Evolutionary conservation across 2,797 vertebrate genomes (phyloP), one percentile per base, ranked within the genome.

Genomic region (Stomatorhinus walkeri): DNA sequence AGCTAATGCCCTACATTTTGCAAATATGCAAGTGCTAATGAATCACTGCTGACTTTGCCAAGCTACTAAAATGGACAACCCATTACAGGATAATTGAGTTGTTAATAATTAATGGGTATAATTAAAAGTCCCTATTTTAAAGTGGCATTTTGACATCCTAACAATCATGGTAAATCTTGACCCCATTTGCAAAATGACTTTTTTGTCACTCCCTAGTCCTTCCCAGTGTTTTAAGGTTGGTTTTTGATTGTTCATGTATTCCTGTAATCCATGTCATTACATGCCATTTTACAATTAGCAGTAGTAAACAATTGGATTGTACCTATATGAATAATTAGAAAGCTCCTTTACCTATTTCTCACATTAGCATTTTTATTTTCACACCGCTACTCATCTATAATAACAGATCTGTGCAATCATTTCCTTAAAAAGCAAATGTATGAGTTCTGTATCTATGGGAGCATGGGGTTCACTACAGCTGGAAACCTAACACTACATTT

Each of bases 121-220:
- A 87, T 87, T 87, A 87, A 87, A 87, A 87, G 40, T 40, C 28
- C 59, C 59, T 64, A 64, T 87, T 87, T 87, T 56, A 87, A 87
- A 87, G 56, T 87, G 87, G 19, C 56, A 64, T 56, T 48, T 40
- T 87, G 86, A 87, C 86, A 87, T 48, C n/a, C 6, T 64, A 36
- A 64, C 56, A 64, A 64, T 87, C 51, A 56, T 86, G 85, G 52
- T 32, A 68, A 64, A 87, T 68, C 87, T 87, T 64, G 87, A 87
- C 87, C 87, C 36, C 22, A 64, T 87, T 87, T 87, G n/a, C 14
- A 64, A 68, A 28, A 40, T 32, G 4, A 59, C 16, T 8, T 59
- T 8, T 32, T 87, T 56, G 51, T 87, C 32, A 59, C 24, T 16
- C 49, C 19, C 3, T 87, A 36, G 85, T 87, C 32, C 52, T 87